Conservation (phyloP, 2,797 vertebrate species). For the Sorex maritimensis region DNA sequence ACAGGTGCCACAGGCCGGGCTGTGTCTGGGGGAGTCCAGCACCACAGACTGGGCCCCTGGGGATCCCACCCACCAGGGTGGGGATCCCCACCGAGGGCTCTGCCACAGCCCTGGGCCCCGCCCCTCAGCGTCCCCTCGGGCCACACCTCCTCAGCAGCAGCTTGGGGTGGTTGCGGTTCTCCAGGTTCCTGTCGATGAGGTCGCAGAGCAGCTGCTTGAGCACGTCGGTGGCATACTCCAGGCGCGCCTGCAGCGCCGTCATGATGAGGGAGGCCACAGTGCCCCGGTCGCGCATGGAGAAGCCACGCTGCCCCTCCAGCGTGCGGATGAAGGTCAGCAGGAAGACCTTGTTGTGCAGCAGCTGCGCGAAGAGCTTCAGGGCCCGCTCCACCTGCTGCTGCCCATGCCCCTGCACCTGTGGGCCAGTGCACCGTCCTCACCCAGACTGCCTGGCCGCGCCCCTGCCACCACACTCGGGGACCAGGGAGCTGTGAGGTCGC, state of each 20-base stretch:
- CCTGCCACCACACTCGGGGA: too few species aligned
- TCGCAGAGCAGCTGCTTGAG: conserved; percentile 98
- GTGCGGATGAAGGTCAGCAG: conserved; percentile 98
- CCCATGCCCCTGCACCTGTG: conserved; percentile 97
- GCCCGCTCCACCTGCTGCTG: conserved; percentile 98
- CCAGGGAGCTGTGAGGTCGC: too few species aligned
- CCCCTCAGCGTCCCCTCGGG: neutral
- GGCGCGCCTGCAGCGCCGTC: conserved; percentile 96
- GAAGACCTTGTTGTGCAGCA: conserved; percentile 99
- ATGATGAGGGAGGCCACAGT: conserved; percentile 99
- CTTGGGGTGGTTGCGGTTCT: conserved; percentile 99
- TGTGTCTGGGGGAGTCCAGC: neutral
- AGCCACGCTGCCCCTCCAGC: conserved; percentile 97
- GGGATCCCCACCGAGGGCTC: too few species aligned
- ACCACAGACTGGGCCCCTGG: too few species aligned
- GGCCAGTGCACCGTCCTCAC: neutral
- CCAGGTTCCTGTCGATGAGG: conserved; percentile 99
- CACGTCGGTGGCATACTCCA: conserved; percentile 98
- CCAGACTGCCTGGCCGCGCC: too few species aligned
- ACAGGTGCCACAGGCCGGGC: too few species aligned
- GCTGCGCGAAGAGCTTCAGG: conserved; percentile 97
- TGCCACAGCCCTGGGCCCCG: fast-evolving
- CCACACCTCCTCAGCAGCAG: conserved; percentile 97
- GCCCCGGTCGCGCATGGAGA: conserved; percentile 98
- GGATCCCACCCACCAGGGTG: too few species aligned